Conservation (phyloP, 2,113 vertebrate species). For the Nyctereutes procyonoides region DNA sequence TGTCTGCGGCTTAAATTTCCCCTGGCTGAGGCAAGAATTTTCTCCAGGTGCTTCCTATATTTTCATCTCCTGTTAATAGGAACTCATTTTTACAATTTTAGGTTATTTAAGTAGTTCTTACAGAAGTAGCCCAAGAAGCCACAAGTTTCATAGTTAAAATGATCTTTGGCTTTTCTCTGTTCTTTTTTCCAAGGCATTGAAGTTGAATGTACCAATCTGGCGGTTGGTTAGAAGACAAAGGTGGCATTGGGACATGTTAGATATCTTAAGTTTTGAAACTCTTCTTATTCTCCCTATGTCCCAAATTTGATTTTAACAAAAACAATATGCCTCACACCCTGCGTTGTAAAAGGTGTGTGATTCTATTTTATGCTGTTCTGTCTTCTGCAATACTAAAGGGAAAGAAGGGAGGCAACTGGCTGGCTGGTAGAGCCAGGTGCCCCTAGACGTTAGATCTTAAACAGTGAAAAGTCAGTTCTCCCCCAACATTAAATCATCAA, state of each 20-base stretch:
- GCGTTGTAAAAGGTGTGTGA: constrained; percentile 73
- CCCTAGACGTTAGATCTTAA: background rate
- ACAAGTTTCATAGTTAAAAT: background rate
- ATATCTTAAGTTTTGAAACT: background rate
- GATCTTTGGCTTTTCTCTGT: background rate
- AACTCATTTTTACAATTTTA: constrained; percentile 30
- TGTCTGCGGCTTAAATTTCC: constrained; percentile 15
- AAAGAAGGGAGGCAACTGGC: constrained; percentile 39
- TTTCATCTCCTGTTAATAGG: background rate
- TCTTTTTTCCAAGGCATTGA: constrained; percentile 18
- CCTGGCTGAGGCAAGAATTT: background rate
- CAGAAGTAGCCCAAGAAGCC: constrained; percentile 10
- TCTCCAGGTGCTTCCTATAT: constrained; percentile 27
- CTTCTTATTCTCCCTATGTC: background rate
- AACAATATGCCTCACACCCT: constrained; percentile 71
- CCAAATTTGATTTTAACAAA: constrained; percentile 78
- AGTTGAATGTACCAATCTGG: constrained; percentile 68
- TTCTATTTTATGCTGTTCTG: constrained; percentile 76
- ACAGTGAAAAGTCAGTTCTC: background rate
- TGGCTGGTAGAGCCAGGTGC: background rate
- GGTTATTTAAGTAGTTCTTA: constrained; percentile 42
- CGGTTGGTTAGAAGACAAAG: constrained; percentile 52
- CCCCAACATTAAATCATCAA: constrained; percentile 11
- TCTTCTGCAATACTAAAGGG: constrained; percentile 77
- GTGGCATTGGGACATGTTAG: constrained; percentile 47